Conservation (phyloP, 1,140 invertebrate species). For the Trachymyrmex septentrionalis region DNA sequence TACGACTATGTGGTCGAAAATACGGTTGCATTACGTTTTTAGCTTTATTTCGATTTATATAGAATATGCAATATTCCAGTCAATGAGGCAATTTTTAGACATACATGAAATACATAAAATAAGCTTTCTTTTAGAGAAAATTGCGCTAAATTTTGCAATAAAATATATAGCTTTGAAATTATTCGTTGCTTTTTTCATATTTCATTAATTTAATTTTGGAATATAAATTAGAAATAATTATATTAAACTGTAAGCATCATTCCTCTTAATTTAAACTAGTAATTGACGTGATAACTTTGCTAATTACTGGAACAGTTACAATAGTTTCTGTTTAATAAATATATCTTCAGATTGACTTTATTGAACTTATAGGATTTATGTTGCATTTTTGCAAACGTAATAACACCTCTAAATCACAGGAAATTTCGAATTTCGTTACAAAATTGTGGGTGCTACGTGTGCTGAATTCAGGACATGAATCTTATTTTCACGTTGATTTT, state of each 20-base stretch:
- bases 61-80: background rate
- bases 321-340: slow-evolving; percentile 11
- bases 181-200: background rate
- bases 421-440: background rate
- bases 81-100: background rate
- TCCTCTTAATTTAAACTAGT: background rate
- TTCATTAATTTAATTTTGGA: slow-evolving; percentile 5
- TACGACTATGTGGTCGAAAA: slow-evolving; percentile 17
- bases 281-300: background rate
- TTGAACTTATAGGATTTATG: slow-evolving; percentile 3
- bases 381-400: background rate
- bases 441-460: background rate
- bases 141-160: background rate
- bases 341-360: background rate
- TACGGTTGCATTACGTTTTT: slow-evolving; percentile 28
- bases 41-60: slow-evolving; percentile 10
- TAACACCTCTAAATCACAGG: background rate
- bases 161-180: background rate
- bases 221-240: slow-evolving; percentile 1
- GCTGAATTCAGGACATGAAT: slow-evolving; percentile 8
- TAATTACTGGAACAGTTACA: background rate
- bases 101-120: background rate
- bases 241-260: background rate
- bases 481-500: slow-evolving; percentile 26
- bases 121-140: background rate